These are phyloP conservation scores for Lutjanus argentimaculatus DNA, from an alignment of 2,797 vertebrate species.

Conservation along the genomic window DNA sequence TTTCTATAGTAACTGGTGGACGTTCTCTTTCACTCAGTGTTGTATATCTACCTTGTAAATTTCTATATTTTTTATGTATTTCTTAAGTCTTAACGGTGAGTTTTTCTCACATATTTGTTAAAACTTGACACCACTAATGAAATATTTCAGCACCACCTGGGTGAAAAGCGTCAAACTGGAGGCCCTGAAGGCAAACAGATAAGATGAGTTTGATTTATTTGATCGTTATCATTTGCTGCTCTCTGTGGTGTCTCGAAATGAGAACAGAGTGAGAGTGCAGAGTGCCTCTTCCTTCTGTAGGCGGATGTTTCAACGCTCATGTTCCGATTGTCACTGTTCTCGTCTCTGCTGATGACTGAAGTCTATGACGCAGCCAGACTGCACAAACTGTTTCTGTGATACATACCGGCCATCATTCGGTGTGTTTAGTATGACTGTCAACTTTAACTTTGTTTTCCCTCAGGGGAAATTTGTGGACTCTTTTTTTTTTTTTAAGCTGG, in stretches of 20 bases:
- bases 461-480: no score
- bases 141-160: background rate
- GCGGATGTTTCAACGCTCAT: background rate
- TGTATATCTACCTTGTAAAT: no score
- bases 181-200: background rate
- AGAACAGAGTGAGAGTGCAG: slow-evolving; percentile 2
- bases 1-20: background rate
- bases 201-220: background rate
- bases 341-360: slow-evolving; percentile 41
- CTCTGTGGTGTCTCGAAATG: background rate
- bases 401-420: background rate
- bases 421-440: background rate
- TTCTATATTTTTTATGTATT: background rate
- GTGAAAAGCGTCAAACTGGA: background rate
- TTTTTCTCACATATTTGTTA: background rate
- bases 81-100: background rate
- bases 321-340: background rate
- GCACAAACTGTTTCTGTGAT: background rate
- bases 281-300: background rate
- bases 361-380: slow-evolving; percentile 41
- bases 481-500: no score
- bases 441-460: background rate
- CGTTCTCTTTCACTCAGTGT: background rate
- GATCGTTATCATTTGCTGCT: no score
- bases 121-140: background rate